These are phyloP conservation scores for Timema cristinae DNA, from an alignment of 2,888 invertebrate species.

Conservation along the genomic window DNA sequence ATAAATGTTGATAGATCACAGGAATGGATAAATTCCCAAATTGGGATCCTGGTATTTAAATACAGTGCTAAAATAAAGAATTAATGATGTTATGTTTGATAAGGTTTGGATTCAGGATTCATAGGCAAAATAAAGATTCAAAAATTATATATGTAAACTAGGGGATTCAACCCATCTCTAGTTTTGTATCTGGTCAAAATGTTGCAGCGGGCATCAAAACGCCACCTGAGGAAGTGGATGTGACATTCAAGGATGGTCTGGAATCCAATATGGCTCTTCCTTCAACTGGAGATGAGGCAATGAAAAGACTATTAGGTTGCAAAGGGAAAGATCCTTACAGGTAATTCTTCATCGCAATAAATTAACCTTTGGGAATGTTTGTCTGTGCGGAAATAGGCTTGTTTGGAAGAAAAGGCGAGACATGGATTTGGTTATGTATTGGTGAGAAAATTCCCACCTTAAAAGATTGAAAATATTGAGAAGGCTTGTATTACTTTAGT, in stretches of 20 bases:
- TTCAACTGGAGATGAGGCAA: slow-evolving; percentile 89
- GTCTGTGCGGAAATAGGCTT: slow-evolving; percentile 16
- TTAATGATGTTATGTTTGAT: not conserved
- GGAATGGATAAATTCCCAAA: no score
- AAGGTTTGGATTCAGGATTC: slow-evolving; percentile 24
- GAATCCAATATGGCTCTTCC: slow-evolving; percentile 76
- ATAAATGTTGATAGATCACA: no score
- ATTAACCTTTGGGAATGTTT: not conserved
- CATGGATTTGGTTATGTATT: not conserved
- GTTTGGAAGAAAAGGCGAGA: not conserved
- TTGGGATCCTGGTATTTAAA: no score
- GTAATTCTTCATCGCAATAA: slow-evolving; percentile 42
- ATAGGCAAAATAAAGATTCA: slow-evolving; percentile 3
- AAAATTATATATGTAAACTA: no score
- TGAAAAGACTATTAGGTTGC: slow-evolving; percentile 87
- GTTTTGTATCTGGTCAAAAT: no score
- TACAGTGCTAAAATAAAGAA: no score
- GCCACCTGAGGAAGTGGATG: slow-evolving; percentile 19
- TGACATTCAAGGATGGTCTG: slow-evolving; percentile 42
- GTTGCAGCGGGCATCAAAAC: no score
- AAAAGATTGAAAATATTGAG: no score
- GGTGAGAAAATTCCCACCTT: not conserved
- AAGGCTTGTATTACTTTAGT: no score
- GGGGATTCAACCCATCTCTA: no score
- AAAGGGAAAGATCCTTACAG: slow-evolving; percentile 96